Percentiles rank a stretch among this genome's conserved stretches.
These are phyloP conservation scores for Passer domesticus DNA, from an alignment of 2,113 vertebrate species.

Conservation along the genomic window DNA sequence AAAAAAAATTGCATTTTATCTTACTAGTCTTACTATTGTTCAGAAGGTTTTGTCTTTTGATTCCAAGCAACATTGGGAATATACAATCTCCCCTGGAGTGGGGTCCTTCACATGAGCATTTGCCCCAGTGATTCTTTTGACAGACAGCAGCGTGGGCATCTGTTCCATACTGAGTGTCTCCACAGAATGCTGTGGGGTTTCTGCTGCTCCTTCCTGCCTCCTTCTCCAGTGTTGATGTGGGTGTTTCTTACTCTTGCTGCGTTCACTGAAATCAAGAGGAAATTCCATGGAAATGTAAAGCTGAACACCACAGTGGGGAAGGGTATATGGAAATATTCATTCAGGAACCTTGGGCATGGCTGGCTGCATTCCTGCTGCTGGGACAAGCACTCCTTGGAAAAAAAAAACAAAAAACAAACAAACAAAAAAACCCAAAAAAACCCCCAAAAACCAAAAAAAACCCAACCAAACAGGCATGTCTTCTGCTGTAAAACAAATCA, in stretches of 20 bases:
- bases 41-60: not conserved
- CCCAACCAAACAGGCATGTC: fast-evolving
- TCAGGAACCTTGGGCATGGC: fast-evolving
- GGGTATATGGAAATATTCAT: fast-evolving
- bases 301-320: fast-evolving
- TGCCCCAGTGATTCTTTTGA: not conserved
- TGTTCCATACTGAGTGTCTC: not conserved
- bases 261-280: fast-evolving
- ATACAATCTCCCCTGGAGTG: not conserved
- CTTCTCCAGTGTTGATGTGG: fast-evolving
- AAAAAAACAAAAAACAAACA: too few relatives aligned
- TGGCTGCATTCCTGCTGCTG: fast-evolving
- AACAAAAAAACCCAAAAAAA: too few relatives aligned
- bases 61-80: not conserved
- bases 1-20: not conserved
- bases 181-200: fast-evolving
- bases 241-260: not conserved
- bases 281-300: not conserved
- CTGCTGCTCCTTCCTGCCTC: not conserved
- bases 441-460: too few relatives aligned
- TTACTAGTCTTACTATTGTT: not conserved
- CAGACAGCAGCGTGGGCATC: not conserved
- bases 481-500: not conserved
- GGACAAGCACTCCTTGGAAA: fast-evolving
- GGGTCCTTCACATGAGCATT: not conserved